These are phyloP conservation scores for Scolanthus callimorphus DNA, from an alignment of 92 coral and sea anemone species.

Conservation along the genomic window DNA sequence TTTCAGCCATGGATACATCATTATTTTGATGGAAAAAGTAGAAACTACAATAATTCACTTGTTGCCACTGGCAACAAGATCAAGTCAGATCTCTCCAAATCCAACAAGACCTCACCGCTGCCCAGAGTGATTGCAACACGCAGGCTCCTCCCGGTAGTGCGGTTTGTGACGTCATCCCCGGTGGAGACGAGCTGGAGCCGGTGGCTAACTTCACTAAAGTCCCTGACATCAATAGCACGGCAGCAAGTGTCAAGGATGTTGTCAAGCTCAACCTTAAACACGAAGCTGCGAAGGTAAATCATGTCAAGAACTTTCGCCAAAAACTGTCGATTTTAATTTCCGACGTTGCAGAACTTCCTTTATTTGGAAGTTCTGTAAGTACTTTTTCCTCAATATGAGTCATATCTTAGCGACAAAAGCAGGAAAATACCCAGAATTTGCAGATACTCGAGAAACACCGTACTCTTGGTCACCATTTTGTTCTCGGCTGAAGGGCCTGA, in stretches of 20 bases:
- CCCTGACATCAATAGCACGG: conserved; percentile 45
- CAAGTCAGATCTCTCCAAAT: background rate
- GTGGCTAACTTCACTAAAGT: conserved; percentile 64
- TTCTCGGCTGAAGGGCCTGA: no score
- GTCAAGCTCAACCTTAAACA: conserved; percentile 38
- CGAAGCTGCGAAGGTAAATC: conserved; percentile 51
- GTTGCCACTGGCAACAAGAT: background rate
- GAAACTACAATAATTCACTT: background rate
- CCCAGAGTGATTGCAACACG: background rate
- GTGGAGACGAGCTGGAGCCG: conserved; percentile 6
- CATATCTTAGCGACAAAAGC: conserved; percentile 40
- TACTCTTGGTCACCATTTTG: no score
- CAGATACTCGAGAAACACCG: no score
- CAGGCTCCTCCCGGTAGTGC: background rate
- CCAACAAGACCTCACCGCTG: background rate
- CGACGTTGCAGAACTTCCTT: conserved; percentile 25
- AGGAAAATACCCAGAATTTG: no score
- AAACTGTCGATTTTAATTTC: background rate
- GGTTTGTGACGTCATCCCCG: conserved; percentile 36
- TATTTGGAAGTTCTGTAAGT: no score
- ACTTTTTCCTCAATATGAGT: conserved; percentile 24
- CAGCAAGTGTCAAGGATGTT: conserved; percentile 33
- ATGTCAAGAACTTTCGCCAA: no score
- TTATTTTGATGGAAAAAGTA: background rate
- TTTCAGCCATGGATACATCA: background rate